These are phyloP conservation scores for Nyctalus aviator DNA, from an alignment of 2,797 vertebrate genomes.

Conservation along the genomic window DNA sequence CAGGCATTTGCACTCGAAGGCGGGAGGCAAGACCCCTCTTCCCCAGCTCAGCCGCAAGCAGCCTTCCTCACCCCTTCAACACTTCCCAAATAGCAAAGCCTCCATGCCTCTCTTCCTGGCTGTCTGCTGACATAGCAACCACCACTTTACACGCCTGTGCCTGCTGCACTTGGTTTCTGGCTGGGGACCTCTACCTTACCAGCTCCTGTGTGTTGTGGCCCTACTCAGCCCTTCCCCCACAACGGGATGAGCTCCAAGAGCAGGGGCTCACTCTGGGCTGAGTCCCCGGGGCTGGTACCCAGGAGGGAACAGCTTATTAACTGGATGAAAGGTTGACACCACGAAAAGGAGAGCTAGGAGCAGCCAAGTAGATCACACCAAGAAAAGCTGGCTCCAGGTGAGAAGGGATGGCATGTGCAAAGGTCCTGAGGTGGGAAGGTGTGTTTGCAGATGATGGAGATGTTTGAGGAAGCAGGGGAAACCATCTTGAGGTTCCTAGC, in stretches of 20 bases:
- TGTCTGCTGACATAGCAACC: background rate
- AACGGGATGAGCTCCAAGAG: background rate
- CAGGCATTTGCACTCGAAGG: background rate
- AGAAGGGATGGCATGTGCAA: background rate
- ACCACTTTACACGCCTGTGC: background rate
- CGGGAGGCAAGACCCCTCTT: background rate
- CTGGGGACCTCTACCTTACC: background rate
- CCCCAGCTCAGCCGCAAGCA: too few relatives aligned
- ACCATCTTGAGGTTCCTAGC: background rate
- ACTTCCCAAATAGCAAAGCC: background rate
- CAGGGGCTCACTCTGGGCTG: background rate
- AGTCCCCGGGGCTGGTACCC: background rate
- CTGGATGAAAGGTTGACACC: background rate
- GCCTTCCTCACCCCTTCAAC: background rate
- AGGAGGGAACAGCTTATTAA: background rate
- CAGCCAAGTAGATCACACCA: background rate
- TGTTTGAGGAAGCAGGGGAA: background rate
- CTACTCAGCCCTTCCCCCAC: background rate
- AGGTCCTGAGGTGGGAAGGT: background rate
- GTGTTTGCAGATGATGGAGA: background rate
- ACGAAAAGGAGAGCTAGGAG: background rate
- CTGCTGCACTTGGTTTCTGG: background rate
- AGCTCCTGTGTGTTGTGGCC: background rate
- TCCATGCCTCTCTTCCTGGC: background rate
- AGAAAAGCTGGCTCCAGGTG: background rate